phyloP scores from a whole-genome alignment of 2,113 vertebrate species.

The Cryptomyrus ogoouensis region DNA sequence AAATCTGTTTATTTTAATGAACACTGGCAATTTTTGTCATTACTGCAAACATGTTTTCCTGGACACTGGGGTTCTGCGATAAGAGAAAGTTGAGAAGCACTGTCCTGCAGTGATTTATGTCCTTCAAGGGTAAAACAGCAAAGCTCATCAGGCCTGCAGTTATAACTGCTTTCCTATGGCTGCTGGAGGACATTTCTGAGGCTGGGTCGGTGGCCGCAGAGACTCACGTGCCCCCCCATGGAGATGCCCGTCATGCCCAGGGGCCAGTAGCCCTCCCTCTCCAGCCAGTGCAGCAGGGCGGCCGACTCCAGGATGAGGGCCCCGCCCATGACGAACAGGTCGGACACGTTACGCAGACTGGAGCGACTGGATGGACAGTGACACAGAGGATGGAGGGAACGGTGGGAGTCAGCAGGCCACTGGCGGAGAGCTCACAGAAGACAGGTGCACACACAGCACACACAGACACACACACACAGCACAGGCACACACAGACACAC shows the following conservation, averaged over 20 bases:
- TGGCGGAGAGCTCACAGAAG: background rate
- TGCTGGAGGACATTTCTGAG: background rate
- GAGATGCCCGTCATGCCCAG: slow-evolving; percentile 97
- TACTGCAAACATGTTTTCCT: background rate
- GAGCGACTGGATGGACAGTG: slow-evolving; percentile 71
- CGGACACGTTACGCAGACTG: slow-evolving; percentile 91
- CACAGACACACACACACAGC: background rate
- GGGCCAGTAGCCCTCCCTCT: slow-evolving; percentile 90
- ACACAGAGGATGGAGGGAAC: background rate
- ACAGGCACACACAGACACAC: too few species aligned
- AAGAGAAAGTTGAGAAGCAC: background rate
- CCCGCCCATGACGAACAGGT: slow-evolving; percentile 97
- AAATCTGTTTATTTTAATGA: background rate
- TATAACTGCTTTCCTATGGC: background rate
- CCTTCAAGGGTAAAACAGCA: background rate
- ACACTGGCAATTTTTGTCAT: background rate
- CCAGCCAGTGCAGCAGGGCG: slow-evolving; percentile 87
- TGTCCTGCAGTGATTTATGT: background rate
- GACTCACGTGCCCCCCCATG: slow-evolving; percentile 95
- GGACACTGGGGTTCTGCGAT: background rate
- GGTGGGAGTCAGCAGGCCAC: background rate
- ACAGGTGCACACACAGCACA: background rate
- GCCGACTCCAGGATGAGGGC: slow-evolving; percentile 91
- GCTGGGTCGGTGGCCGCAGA: background rate
- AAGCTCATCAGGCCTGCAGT: background rate